Evolutionary conservation across 2,113 vertebrate genomes (phyloP).

Genomic region (Machaerirhynchus nigripectus): DNA sequence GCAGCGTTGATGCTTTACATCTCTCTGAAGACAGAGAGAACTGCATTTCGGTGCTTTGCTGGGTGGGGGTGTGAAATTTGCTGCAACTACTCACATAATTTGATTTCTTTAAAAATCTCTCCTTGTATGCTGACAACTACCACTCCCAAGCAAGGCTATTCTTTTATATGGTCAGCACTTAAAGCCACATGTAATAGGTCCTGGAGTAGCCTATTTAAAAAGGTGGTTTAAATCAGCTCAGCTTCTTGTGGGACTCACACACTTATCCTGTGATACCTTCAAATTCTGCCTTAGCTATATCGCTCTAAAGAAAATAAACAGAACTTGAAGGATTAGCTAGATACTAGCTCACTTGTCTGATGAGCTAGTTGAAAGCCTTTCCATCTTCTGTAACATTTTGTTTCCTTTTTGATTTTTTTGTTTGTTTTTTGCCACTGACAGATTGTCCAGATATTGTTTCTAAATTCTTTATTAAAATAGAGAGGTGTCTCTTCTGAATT

Average conservation of each 20-base stretch:
- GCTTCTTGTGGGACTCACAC: not conserved
- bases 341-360: not conserved
- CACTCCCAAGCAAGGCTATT: not conserved
- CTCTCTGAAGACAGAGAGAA: not conserved
- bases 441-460: not conserved
- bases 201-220: not conserved
- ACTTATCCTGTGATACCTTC: not conserved
- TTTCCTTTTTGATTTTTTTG: not conserved
- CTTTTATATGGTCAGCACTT: not conserved
- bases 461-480: not conserved
- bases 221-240: not conserved
- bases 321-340: not conserved
- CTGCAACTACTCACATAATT: not conserved
- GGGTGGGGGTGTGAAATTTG: not conserved
- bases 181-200: not conserved
- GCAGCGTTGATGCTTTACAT: not conserved
- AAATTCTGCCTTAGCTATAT: not conserved
- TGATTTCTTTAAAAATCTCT: not conserved
- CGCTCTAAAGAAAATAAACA: not conserved
- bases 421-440: not conserved
- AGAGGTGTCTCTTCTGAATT: not conserved
- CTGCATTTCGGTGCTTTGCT: not conserved
- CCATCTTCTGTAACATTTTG: not conserved
- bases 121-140: not conserved
- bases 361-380: not conserved